phyloP scores from a whole-genome alignment of 2,888 invertebrate species.

The Drosophila prostipennis region DNA sequence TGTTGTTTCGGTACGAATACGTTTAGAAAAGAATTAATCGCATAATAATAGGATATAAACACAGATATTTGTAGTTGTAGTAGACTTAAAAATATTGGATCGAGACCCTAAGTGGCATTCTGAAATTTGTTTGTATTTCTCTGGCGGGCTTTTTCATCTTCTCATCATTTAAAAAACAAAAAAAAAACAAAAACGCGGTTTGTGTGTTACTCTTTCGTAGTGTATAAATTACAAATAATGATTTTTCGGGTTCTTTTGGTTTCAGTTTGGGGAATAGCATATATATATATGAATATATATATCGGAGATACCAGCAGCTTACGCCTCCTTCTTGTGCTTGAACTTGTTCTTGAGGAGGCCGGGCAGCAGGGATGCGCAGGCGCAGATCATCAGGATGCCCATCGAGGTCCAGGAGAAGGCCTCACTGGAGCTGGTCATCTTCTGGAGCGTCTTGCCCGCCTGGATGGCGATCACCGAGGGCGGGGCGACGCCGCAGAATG shows the following conservation, averaged over 20 bases:
- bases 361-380: constrained; percentile 93
- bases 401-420: constrained; percentile 96
- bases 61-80: constrained; percentile 33
- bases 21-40: constrained; percentile 9
- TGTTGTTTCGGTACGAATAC: constrained; percentile 15
- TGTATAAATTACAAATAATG: constrained; percentile 41
- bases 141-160: constrained; percentile 2
- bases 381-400: constrained; percentile 90
- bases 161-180: too few relatives aligned
- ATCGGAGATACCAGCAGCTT: too few relatives aligned
- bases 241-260: constrained; percentile 40
- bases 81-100: constrained; percentile 40
- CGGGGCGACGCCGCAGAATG: constrained; percentile 98
- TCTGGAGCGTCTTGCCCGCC: constrained; percentile 97
- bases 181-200: constrained; percentile 6
- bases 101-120: constrained; percentile 32
- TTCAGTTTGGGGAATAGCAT: constrained; percentile 39
- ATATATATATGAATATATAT: constrained; percentile 6
- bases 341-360: constrained; percentile 93
- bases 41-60: constrained; percentile 35
- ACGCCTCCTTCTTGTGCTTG: constrained; percentile 86
- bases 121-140: constrained; percentile 8
- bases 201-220: constrained; percentile 1
- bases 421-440: constrained; percentile 94
- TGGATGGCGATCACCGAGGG: constrained; percentile 99